A percentile compares a stretch with the other conserved stretches of the same genome.
Evolutionary conservation across 2,888 invertebrate genomes (phyloP).

Genomic region (Hydrotaea cyrtoneurina): DNA sequence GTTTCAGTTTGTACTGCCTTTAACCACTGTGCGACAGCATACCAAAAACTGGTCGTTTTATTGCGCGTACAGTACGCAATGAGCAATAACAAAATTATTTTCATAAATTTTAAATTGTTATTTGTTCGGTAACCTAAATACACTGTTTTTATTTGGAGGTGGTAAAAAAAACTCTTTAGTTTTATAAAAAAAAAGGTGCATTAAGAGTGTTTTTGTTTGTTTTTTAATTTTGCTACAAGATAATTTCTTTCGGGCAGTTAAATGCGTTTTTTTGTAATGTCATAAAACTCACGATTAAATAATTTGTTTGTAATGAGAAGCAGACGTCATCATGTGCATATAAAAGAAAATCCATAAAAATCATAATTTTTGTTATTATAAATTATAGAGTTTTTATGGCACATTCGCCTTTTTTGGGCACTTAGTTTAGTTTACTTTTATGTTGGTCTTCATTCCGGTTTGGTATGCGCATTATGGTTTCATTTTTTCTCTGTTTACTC

Average conservation of each 20-base stretch:
- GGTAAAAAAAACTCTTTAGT: not conserved
- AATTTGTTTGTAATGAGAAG: not conserved
- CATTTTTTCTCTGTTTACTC: not conserved
- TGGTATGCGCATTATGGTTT: not conserved
- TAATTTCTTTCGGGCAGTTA: not conserved
- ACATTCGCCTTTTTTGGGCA: slow-evolving; percentile 4
- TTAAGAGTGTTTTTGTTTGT: not conserved
- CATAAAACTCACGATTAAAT: not conserved
- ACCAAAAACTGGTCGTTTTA: slow-evolving; percentile 14
- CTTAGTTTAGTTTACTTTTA: slow-evolving; percentile 34
- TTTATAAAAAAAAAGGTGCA: not conserved
- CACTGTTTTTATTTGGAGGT: not conserved
- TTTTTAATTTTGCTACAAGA: not conserved
- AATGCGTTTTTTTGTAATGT: not conserved
- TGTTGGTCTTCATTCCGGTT: not conserved
- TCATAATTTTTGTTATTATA: slow-evolving; percentile 27
- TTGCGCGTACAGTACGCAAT: slow-evolving; percentile 7
- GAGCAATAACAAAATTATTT: not conserved
- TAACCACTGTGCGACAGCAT: not conserved
- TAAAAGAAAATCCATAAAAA: not conserved
- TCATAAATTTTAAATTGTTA: slow-evolving; percentile 13
- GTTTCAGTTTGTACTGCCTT: too few species aligned
- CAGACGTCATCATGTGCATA: not conserved
- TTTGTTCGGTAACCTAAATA: slow-evolving; percentile 27
- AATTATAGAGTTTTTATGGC: not conserved